phyloP scores from a whole-genome alignment of 2,113 vertebrate genomes.

The Sinocyclocheilus maitianheensis region DNA sequence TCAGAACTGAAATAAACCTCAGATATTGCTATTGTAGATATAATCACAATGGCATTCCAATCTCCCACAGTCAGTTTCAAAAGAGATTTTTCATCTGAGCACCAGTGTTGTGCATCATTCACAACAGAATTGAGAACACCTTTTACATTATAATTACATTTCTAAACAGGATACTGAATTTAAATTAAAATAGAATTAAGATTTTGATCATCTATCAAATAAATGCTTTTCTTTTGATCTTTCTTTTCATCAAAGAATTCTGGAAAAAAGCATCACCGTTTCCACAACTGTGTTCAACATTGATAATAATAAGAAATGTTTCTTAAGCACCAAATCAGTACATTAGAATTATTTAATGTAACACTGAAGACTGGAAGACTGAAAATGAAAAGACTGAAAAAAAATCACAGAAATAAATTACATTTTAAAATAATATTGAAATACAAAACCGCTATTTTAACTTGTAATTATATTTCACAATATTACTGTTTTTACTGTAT shows the following conservation, averaged over 20 bases:
- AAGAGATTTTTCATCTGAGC: background rate
- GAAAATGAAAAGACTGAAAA: too few relatives aligned
- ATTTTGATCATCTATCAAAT: too few relatives aligned
- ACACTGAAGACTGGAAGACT: background rate
- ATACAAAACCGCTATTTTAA: background rate
- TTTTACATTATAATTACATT: background rate
- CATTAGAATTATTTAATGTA: background rate
- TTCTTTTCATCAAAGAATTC: too few relatives aligned
- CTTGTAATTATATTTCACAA: too few relatives aligned
- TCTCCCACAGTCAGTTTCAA: background rate
- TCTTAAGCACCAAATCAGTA: too few relatives aligned
- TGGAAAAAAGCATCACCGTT: too few relatives aligned
- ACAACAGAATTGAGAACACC: background rate
- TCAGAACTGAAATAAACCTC: background rate
- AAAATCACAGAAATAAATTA: background rate
- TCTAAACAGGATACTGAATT: background rate
- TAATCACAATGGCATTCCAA: background rate
- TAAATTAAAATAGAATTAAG: too few relatives aligned
- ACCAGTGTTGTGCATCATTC: background rate
- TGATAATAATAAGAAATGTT: too few relatives aligned
- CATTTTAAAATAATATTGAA: too few relatives aligned
- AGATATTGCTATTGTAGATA: background rate
- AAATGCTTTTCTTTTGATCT: too few relatives aligned
- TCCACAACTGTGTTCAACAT: too few relatives aligned
- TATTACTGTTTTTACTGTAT: too few relatives aligned